Base-by-base conservation (phyloP, 2,888 invertebrate genomes). In the Gymnocheta viridis region DNA sequence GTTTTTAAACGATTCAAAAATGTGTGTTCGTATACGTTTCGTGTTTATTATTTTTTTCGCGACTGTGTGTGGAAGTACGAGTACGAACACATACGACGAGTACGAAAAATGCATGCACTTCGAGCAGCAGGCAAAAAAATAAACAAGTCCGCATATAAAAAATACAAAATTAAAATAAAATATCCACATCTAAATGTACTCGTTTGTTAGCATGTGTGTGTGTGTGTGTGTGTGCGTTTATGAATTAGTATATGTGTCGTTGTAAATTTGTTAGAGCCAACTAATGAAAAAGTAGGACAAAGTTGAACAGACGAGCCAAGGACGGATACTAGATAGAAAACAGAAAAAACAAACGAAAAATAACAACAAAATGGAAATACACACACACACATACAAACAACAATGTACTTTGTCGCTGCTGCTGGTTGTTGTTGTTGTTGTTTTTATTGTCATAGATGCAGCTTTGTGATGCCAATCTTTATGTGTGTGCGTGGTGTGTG, bases 251-350 rank as follows among this genome's bases (percentile, higher is more conserved):
- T 70, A 74, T 67, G 60, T 80, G 85, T 81, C 74, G 86, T 85
- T 83, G 86, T 86, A 85, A 85, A 85, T 85, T 81, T 82, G 87
- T 87, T 87, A 88, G 86, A 89, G 88, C 88, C 89, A 89, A 88
- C 89, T 88, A 90, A 88, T 86, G 85, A 87, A 90, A 89, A 92
- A 92, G 91, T 92, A 91, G 92, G 92, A 92, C 92, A 92, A 92
- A 92, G 92, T 92, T 92, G 92, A 92, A 92, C 92, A 92, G 91
- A 92, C 92, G 91, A 92, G 91, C 92, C 92, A 92, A 92, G 92
- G 92, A 92, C 92, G 92, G 91, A 91, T 91, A 91, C 91, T 91
- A 89, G 90, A 90, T 91, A 88, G 88, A 88, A 89, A 88, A 88
- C 88, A 88, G 86, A 81, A 85, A 77, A 73, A 66, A n/a, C n/a